A percentile compares a stretch with the other conserved stretches of the same genome.
Conservation (phyloP, 2,113 vertebrate genomes). For the Actinemys pallida region DNA sequence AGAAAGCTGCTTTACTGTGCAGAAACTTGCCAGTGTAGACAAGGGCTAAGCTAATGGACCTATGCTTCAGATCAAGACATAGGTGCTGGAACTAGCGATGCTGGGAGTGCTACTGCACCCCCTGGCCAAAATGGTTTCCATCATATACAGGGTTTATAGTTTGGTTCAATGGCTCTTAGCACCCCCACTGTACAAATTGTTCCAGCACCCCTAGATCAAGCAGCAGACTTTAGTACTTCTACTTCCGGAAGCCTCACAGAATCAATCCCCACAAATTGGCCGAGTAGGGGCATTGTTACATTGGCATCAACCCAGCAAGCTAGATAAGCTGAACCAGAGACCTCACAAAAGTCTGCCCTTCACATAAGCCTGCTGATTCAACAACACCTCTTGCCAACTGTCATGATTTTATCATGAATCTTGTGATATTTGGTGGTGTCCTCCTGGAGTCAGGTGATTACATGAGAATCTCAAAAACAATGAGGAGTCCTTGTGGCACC, state of each 20-base stretch:
- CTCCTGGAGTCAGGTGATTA: background rate
- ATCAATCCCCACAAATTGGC: no score
- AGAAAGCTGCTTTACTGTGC: no score
- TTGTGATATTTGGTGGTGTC: background rate
- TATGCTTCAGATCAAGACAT: background rate
- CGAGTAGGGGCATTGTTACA: background rate
- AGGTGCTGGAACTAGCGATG: no score
- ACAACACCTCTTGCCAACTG: background rate
- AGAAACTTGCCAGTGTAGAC: no score
- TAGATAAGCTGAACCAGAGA: background rate
- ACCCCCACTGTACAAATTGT: no score
- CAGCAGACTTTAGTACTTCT: background rate
- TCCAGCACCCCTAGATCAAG: background rate
- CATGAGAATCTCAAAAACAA: background rate
- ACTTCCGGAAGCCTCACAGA: background rate
- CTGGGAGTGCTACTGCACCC: no score
- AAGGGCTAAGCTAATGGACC: background rate
- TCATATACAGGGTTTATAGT: no score
- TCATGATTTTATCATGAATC: background rate
- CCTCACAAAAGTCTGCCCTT: background rate
- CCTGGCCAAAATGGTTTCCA: no score
- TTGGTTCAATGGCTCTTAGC: no score
- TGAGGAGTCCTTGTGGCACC: no score
- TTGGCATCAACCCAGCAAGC: background rate
- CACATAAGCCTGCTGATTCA: background rate